Evolutionary conservation across 1,140 invertebrate species (phyloP), one percentile per base, ranked within the genome.

Genomic region (Drosophila neocordata): DNA sequence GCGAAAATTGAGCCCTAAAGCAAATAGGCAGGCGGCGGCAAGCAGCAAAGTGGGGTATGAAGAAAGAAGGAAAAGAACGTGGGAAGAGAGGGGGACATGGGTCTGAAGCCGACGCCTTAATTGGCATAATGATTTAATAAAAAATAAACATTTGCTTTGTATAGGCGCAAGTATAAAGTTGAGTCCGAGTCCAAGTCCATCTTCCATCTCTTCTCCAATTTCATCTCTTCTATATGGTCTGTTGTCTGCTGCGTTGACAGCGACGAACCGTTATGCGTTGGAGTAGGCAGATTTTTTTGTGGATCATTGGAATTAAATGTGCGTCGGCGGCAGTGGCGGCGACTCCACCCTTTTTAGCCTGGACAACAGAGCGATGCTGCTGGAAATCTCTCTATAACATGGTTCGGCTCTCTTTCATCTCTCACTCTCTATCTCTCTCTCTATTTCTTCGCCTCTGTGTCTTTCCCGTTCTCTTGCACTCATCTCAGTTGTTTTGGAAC

Each of bases 41-140:
- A 41, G 7, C 38, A 41, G n/a, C 13, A 44, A 35, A 35, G 34
- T 31, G 34, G 34, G 34, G 11, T 35, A 9, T 12, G 11, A 12
- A 12, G 11, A 35, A 12, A 2, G 15, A 44, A 44, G 41, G 41
- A 44, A 44, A 13, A 44, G 13, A 44, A 44, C 41, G 13, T 8
- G 41, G 15, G 5, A 1, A 8, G 13, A 44, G 13, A 31, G 31
- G 37, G 48, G 20, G 34, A 13, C 12, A 11, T 64, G 31, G 31
- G 59, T 18, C 41, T 20, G 27, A 15, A 51, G 82, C 64, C 59
- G 68, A 55, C 65, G 70, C 77, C 83, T 79, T 88, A 88, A 88
- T 89, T 88, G 83, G 79, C 83, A 89, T 83, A 89, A 88, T 89
- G 84, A 89, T 88, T 89, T 77, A 88, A 88, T 88, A 87, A 88